Evolutionary conservation across 2,888 invertebrate species (phyloP).

Genomic region (Acanthosoma haemorrhoidale): DNA sequence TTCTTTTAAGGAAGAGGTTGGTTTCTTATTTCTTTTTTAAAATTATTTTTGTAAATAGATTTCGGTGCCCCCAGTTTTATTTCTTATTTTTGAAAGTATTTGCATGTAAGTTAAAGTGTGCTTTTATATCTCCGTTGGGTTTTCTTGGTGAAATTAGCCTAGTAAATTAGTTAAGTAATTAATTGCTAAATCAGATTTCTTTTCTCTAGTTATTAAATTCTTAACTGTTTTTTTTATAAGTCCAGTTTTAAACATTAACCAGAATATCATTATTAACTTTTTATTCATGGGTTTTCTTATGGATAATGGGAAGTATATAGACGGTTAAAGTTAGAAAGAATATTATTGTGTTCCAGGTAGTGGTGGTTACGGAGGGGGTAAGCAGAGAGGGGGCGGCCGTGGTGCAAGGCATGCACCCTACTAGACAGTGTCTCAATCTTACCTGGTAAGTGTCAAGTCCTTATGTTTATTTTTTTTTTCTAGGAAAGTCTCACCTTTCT

Average conservation of each 20-base stretch:
- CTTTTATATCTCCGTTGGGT: conserved; percentile 12
- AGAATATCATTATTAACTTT: not conserved
- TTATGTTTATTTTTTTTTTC: conserved; percentile 22
- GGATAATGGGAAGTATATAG: conserved; percentile 33
- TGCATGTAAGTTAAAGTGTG: conserved; percentile 15
- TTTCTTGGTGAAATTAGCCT: conserved; percentile 3
- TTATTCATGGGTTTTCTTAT: conserved; percentile 26
- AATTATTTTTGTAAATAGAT: not conserved
- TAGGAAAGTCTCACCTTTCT: conserved; percentile 19
- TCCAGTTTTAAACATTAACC: conserved; percentile 2
- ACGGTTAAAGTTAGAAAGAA: conserved; percentile 37
- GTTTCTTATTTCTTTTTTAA: not conserved
- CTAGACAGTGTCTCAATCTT: conserved; percentile 37
- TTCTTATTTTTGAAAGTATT: not conserved
- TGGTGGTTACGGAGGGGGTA: conserved; percentile 66
- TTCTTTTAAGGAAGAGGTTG: conserved; percentile 11
- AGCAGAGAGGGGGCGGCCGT: conserved; percentile 70
- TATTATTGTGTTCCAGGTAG: conserved; percentile 48
- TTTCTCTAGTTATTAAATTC: not conserved
- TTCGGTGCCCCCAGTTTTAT: not conserved
- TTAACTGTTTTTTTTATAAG: not conserved
- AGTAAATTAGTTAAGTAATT: conserved; percentile 11
- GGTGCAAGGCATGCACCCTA: conserved; percentile 53
- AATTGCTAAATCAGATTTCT: not conserved
- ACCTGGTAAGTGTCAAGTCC: conserved; percentile 8